Conservation (phyloP, 2,797 vertebrate species). For the Chloroceryle amazona region DNA sequence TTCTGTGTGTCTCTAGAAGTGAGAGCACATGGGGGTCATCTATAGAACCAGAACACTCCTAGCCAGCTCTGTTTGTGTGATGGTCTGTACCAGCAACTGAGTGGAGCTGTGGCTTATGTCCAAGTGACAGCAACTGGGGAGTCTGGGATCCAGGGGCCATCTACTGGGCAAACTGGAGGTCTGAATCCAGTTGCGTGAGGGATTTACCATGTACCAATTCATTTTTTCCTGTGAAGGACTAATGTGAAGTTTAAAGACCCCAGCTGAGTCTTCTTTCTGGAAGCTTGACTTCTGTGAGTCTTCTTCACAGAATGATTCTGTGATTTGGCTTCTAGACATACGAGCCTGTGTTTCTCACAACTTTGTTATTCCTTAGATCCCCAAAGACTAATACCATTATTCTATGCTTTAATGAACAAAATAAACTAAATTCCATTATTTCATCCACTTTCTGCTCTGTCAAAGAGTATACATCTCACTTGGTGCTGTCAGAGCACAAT, state of each 20-base stretch:
- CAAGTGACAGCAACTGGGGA: too few relatives aligned
- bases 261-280: too few relatives aligned
- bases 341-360: not conserved
- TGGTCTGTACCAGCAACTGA: too few relatives aligned
- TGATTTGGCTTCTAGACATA: not conserved
- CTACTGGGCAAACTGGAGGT: too few relatives aligned
- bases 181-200: too few relatives aligned
- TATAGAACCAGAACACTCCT: not conserved
- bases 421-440: not conserved
- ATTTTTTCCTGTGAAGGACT: not conserved
- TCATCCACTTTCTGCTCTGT: not conserved
- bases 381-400: not conserved
- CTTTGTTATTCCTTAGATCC: not conserved
- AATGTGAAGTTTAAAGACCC: not conserved
- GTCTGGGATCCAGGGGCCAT: too few relatives aligned
- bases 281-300: too few relatives aligned
- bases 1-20: not conserved
- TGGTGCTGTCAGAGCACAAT: too few relatives aligned
- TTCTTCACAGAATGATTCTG: too few relatives aligned
- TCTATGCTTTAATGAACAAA: not conserved
- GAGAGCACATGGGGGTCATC: not conserved
- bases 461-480: too few relatives aligned
- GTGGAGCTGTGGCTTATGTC: too few relatives aligned
- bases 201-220: not conserved
- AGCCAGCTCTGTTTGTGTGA: too few relatives aligned